phyloP scores from a whole-genome alignment of 2,888 invertebrate genomes.

The Dolomedes plantarius region DNA sequence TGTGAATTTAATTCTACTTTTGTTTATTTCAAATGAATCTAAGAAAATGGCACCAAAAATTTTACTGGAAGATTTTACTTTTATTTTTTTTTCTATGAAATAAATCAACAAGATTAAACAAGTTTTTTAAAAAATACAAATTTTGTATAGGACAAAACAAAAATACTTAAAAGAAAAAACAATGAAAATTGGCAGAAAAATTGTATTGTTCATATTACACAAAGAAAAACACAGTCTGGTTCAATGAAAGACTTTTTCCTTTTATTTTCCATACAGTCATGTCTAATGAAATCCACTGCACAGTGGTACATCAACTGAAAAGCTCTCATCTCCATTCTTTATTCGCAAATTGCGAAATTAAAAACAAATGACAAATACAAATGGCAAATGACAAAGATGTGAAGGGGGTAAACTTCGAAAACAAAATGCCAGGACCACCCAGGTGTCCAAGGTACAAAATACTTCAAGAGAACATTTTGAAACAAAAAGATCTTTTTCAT shows the following conservation, averaged over 20 bases:
- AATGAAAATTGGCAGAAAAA: too few relatives aligned
- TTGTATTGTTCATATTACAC: too few relatives aligned
- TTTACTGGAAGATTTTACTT: too few relatives aligned
- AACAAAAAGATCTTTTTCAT: not conserved
- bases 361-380: slow-evolving; percentile 68
- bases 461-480: not conserved
- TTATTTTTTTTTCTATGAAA: too few relatives aligned
- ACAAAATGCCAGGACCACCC: slow-evolving; percentile 64
- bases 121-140: too few relatives aligned
- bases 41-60: too few relatives aligned
- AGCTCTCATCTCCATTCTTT: slow-evolving; percentile 38
- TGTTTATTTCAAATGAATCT: too few relatives aligned
- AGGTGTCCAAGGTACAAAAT: slow-evolving; percentile 43
- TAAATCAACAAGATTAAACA: too few relatives aligned
- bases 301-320: slow-evolving; percentile 71
- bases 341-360: slow-evolving; percentile 59
- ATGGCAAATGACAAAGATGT: slow-evolving; percentile 67
- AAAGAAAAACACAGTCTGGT: slow-evolving; percentile 21
- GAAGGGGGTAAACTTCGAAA: slow-evolving; percentile 28
- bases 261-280: slow-evolving; percentile 70
- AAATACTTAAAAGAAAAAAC: too few relatives aligned
- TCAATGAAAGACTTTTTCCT: slow-evolving; percentile 71
- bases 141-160: too few relatives aligned
- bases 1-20: too few relatives aligned
- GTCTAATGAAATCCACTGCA: slow-evolving; percentile 71